Evolutionary conservation across 1,140 invertebrate species (phyloP).

Genomic region (Triops longicaudatus): DNA sequence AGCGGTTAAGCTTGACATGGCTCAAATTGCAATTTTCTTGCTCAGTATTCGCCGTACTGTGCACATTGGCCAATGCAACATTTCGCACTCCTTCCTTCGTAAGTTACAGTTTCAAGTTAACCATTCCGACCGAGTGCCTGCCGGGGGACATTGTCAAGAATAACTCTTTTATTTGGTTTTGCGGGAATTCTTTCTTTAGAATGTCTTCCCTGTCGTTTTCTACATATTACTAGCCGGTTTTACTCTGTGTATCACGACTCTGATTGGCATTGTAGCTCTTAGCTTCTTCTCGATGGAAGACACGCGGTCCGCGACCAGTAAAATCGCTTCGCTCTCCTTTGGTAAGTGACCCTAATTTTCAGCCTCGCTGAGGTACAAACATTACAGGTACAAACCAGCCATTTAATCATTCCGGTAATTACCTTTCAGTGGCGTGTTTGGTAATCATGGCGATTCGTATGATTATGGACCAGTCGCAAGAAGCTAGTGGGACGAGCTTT

Average conservation of each 20-base stretch:
- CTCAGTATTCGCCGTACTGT: slow-evolving; percentile 14
- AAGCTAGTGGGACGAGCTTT: not conserved
- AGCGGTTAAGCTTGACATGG: slow-evolving; percentile 8
- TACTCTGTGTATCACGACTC: not conserved
- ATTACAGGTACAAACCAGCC: not conserved
- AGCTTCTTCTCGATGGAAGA: slow-evolving; percentile 7
- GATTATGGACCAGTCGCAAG: not conserved
- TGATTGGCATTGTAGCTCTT: not conserved
- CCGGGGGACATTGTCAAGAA: no score
- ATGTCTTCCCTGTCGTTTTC: not conserved
- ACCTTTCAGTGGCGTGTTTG: not conserved
- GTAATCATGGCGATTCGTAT: not conserved
- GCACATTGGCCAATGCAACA: not conserved
- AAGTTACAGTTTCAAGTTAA: not conserved
- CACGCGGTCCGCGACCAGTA: not conserved
- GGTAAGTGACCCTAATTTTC: not conserved
- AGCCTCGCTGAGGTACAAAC: not conserved
- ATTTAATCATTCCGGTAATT: not conserved
- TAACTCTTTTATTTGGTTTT: no score
- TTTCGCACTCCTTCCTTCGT: slow-evolving; percentile 6
- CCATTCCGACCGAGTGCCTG: no score
- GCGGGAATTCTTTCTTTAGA: not conserved
- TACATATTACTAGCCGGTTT: not conserved
- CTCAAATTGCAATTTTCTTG: slow-evolving; percentile 17
- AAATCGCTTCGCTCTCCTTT: not conserved